phyloP scores from a whole-genome alignment of 64 coral and sea anemone species.

The Stichodactyla mertensii region DNA sequence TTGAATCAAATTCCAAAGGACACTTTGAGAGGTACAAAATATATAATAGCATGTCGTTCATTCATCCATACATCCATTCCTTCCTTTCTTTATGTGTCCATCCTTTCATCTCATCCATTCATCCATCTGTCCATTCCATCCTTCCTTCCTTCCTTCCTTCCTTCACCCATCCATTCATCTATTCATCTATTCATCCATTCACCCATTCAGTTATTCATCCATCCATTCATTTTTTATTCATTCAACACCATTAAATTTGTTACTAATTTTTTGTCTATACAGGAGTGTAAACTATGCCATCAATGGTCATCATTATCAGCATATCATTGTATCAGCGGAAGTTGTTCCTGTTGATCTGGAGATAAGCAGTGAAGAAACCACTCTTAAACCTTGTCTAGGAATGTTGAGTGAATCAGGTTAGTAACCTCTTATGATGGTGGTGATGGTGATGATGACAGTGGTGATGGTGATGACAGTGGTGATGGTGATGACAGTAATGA shows the following conservation, averaged over 20 bases:
- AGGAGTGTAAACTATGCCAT: conserved; percentile 92
- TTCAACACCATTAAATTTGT: too few relatives aligned
- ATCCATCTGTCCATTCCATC: too few relatives aligned
- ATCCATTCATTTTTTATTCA: too few relatives aligned
- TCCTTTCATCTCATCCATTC: too few relatives aligned
- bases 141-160: too few relatives aligned
- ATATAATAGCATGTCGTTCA: too few relatives aligned
- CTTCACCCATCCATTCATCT: too few relatives aligned
- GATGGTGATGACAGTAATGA: background rate
- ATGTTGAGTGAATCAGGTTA: conserved; percentile 68
- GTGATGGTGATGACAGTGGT: too few relatives aligned
- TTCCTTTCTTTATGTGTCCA: too few relatives aligned
- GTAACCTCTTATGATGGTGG: background rate
- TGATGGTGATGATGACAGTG: background rate
- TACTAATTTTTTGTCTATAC: background rate
- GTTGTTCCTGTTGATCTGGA: conserved; percentile 88
- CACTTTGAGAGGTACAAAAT: conserved; percentile 90
- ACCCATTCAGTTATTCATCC: too few relatives aligned
- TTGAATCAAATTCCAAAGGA: conserved; percentile 94
- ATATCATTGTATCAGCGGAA: conserved; percentile 79
- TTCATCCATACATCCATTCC: too few relatives aligned
- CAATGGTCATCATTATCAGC: conserved; percentile 78
- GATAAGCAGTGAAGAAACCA: conserved; percentile 51
- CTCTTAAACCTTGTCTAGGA: conserved; percentile 54
- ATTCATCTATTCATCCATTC: too few relatives aligned